Evolutionary conservation across 2,888 invertebrate genomes (phyloP), one percentile per base, ranked within the genome.

Genomic region (Eupithecia pulchellata): DNA sequence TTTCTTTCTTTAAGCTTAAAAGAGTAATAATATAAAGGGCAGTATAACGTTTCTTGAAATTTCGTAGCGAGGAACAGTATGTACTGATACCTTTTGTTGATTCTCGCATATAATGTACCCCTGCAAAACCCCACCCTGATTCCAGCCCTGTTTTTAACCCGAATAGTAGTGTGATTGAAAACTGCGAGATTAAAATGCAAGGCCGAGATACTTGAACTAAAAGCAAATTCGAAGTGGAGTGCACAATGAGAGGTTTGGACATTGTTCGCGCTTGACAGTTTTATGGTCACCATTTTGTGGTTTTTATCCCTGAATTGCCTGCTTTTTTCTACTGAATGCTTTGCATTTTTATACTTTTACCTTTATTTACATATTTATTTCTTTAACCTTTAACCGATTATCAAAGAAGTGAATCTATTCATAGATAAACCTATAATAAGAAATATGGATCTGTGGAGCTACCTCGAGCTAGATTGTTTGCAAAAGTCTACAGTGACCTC

Each of bases 171-270:
- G 55, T 72, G 72, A 69, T 69, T 72, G 69, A 69, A 72, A 72
- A 67, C 69, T 39, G 66, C 60, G 66, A 61, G 69, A 72, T 72
- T 72, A 69, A 66, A 69, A 72, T 69, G 69, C 57, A 69, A 67
- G 55, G 64, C 39, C 32, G 52, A 34, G 65, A 62, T 68, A 67
- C 66, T 72, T 72, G 58, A 69, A 69, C 68, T 66, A 69, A 69
- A 72, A 65, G 68, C 71, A 62, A 64, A 65, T 68, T 55, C 55
- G 39, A 64, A 68, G 61, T 60, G 52, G 55, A 64, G 52, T 55
- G 47, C 27, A 58, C 66, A 66, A 66, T 57, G 39, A 52, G 34
- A 34, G 27, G 57, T 13, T 20, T 61, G 60, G 61, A 39, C 65
- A 66, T 63, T 64, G 47, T 69, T 64, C 52, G 29, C 55, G 42